Conservation (phyloP, 2,797 vertebrate species). For the Notoglanidium macrostoma region DNA sequence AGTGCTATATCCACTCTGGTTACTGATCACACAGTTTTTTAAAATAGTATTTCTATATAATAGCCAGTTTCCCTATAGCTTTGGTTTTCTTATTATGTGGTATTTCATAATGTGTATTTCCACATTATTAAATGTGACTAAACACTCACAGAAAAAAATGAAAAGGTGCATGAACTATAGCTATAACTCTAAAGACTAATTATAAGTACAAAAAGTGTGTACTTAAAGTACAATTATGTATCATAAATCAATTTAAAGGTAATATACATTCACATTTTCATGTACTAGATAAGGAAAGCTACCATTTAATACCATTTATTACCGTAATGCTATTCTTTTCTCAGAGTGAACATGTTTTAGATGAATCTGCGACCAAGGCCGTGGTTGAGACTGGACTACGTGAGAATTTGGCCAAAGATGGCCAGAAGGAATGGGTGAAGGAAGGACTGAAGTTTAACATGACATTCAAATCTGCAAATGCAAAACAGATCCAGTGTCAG, state of each 20-base stretch:
- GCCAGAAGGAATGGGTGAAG: slow-evolving; percentile 13
- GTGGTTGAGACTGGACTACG: not conserved
- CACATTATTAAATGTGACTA: too few species aligned
- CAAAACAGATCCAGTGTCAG: slow-evolving; percentile 19
- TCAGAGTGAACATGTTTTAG: not conserved
- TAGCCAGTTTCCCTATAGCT: not conserved
- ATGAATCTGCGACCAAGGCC: not conserved
- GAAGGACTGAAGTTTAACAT: slow-evolving; percentile 21
- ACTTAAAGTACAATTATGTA: not conserved
- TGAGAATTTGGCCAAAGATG: not conserved
- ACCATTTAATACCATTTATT: not conserved
- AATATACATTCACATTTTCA: not conserved
- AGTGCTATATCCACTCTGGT: not conserved
- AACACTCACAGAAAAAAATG: not conserved
- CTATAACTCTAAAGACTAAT: not conserved
- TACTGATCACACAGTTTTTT: not conserved
- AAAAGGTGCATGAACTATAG: not conserved
- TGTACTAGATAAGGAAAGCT: not conserved
- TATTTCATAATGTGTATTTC: not conserved
- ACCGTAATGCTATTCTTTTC: not conserved
- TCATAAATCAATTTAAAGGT: not conserved
- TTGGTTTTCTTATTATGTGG: not conserved
- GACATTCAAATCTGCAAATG: slow-evolving; percentile 14
- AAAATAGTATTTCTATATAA: not conserved
- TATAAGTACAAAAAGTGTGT: not conserved